Evolutionary conservation across 2,888 invertebrate genomes (phyloP).

Genomic region (Platypus cylindrus): DNA sequence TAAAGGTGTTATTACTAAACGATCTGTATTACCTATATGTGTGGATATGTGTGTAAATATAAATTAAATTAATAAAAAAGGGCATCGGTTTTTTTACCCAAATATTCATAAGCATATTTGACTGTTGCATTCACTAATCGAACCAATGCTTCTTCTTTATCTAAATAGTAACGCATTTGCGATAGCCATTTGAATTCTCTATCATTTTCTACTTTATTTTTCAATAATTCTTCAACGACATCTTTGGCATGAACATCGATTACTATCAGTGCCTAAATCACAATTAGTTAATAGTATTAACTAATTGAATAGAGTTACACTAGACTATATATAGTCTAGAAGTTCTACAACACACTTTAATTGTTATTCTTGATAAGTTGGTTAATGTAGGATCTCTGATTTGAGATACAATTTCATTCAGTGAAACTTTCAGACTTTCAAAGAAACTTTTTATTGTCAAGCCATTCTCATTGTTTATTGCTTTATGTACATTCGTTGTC

Average conservation of each 20-base stretch:
- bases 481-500: conserved; percentile 65
- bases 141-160: conserved; percentile 52
- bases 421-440: conserved; percentile 40
- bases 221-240: conserved; percentile 54
- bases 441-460: conserved; percentile 40
- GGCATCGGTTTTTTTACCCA: no score
- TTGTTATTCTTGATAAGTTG: conserved; percentile 59
- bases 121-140: conserved; percentile 70
- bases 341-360: no score
- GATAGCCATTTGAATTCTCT: conserved; percentile 78
- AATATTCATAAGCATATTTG: conserved; percentile 70
- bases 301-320: no score
- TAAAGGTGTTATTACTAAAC: conserved; percentile 62
- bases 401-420: conserved; percentile 60
- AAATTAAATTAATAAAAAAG: not conserved
- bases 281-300: not conserved
- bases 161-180: conserved; percentile 63
- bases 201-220: conserved; percentile 51
- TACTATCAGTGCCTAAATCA: conserved; percentile 52
- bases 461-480: conserved; percentile 45
- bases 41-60: not conserved
- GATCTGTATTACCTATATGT: conserved; percentile 49
- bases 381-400: conserved; percentile 57
- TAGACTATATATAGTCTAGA: not conserved
- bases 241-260: conserved; percentile 80